These are phyloP conservation scores for Endomychus coccineus DNA, from an alignment of 2,888 invertebrate species.

Conservation along the genomic window DNA sequence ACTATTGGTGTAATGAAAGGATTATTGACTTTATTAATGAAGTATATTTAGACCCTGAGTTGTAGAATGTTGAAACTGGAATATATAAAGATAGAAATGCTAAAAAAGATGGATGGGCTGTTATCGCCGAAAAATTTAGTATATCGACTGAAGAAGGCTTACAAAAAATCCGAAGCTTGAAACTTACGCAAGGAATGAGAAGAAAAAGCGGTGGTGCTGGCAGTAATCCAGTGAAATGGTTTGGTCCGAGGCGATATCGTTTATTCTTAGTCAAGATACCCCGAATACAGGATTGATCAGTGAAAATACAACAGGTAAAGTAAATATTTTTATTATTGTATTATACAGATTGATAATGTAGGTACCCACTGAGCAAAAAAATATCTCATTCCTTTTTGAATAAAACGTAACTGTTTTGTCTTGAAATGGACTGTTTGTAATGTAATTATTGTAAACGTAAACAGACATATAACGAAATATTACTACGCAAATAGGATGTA, in stretches of 20 bases:
- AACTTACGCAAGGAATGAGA: conserved; percentile 23
- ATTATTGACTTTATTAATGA: too few relatives aligned
- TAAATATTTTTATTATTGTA: conserved; percentile 8
- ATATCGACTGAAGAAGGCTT: conserved; percentile 20
- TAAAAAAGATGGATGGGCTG: too few relatives aligned
- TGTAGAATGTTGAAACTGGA: too few relatives aligned
- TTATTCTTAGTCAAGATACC: conserved; percentile 22
- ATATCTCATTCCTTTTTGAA: neutral
- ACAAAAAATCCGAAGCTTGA: conserved; percentile 24
- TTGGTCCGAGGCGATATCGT: conserved; percentile 24
- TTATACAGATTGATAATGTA: conserved; percentile 5
- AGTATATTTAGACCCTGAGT: too few relatives aligned
- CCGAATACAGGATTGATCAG: conserved; percentile 9
- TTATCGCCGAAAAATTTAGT: conserved; percentile 19
- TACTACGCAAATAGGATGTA: neutral
- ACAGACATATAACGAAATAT: neutral
- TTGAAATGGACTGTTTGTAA: conserved; percentile 1
- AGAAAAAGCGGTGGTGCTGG: conserved; percentile 21
- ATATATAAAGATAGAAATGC: too few relatives aligned
- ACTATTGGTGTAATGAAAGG: too few relatives aligned
- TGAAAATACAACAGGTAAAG: conserved; percentile 10
- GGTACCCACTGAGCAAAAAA: conserved; percentile 1
- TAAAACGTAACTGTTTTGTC: neutral
- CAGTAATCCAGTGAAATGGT: conserved; percentile 21
- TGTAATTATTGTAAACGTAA: neutral